phyloP scores from a whole-genome alignment of 2,113 vertebrate genomes.

The Cricetomys ansorgei region DNA sequence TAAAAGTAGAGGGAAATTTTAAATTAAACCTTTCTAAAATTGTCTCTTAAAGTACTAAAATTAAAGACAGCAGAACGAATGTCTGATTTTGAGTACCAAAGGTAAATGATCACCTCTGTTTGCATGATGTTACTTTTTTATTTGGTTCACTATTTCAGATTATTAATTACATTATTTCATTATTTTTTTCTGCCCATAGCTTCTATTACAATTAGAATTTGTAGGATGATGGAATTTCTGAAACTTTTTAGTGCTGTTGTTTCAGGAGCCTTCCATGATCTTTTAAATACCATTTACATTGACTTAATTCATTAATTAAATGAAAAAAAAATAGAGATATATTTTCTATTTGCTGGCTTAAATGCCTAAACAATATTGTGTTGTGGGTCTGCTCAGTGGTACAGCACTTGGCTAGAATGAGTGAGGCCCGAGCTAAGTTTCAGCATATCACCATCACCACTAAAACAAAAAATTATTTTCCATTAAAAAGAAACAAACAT shows the following conservation, averaged over 20 bases:
- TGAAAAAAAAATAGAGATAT: background rate
- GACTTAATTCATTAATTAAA: background rate
- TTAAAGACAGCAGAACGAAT: background rate
- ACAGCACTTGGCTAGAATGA: background rate
- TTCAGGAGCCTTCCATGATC: background rate
- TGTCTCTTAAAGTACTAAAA: slow-evolving; percentile 22
- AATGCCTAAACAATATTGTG: background rate
- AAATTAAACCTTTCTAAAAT: slow-evolving; percentile 47
- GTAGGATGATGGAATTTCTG: slow-evolving; percentile 32
- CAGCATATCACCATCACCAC: background rate
- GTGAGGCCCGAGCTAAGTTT: background rate
- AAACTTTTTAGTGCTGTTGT: background rate
- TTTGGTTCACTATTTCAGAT: background rate
- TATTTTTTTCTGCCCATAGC: slow-evolving; percentile 3
- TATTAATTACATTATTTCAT: background rate
- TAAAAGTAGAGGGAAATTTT: slow-evolving; percentile 45
- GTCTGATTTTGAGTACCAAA: slow-evolving; percentile 32
- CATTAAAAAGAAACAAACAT: background rate
- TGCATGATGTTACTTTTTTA: background rate
- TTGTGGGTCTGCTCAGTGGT: background rate
- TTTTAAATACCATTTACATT: background rate
- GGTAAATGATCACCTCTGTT: background rate
- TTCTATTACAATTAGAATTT: background rate
- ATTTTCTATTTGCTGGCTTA: background rate
- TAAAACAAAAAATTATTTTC: too few relatives aligned